phyloP scores from a whole-genome alignment of 2,797 vertebrate genomes.

The Emydoidea blandingii region DNA sequence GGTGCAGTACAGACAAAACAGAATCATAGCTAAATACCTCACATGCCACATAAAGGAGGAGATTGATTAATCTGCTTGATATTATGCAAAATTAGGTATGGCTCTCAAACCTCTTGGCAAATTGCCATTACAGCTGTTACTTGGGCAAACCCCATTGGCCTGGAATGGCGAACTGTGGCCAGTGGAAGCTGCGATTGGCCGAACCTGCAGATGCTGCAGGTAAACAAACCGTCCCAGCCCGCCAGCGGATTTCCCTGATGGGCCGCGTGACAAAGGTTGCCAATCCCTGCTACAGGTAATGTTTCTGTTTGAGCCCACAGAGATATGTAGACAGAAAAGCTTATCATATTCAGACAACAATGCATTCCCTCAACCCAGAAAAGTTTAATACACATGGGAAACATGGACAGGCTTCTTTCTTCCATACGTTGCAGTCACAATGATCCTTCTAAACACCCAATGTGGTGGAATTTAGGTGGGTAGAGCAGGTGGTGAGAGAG shows the following conservation, averaged over 20 bases:
- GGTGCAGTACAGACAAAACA: not conserved
- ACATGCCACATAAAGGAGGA: not conserved
- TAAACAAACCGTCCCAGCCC: no score
- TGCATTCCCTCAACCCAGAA: not conserved
- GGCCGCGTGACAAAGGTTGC: no score
- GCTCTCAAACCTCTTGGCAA: not conserved
- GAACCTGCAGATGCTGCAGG: no score
- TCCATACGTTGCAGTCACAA: not conserved
- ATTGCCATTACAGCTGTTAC: not conserved
- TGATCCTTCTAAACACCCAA: not conserved
- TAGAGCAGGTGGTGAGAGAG: not conserved
- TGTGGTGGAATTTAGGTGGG: not conserved
- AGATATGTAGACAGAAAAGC: no score
- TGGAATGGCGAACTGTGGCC: no score
- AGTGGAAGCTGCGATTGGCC: no score
- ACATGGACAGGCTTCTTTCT: no score
- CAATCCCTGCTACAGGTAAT: no score
- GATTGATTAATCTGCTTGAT: not conserved
- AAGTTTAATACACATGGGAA: not conserved
- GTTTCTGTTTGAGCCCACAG: not conserved
- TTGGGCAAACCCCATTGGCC: not conserved
- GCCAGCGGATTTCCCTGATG: no score
- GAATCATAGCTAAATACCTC: not conserved
- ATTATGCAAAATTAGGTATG: not conserved
- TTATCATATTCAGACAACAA: not conserved